phyloP scores from a whole-genome alignment of 1,140 invertebrate species.

The Pemphigus obesinymphae region DNA sequence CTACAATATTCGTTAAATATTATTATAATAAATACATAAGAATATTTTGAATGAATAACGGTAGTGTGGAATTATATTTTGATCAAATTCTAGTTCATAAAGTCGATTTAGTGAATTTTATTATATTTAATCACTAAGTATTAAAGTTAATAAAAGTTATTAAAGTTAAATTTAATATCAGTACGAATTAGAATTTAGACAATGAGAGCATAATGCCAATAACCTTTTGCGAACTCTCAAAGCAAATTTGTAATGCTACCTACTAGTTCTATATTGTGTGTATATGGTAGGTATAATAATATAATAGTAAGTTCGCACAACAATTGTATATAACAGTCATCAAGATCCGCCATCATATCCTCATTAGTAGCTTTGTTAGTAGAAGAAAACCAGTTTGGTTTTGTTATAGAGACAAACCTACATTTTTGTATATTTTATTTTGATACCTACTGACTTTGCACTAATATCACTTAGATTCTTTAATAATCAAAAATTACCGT shows the following conservation, averaged over 20 bases:
- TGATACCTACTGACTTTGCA: neutral
- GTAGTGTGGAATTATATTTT: too few species aligned
- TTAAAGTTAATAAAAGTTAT: too few species aligned
- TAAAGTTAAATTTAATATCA: too few species aligned
- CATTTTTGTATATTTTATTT: neutral
- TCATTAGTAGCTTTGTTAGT: neutral
- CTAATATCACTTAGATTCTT: too few species aligned
- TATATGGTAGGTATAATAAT: neutral
- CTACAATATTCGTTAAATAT: too few species aligned
- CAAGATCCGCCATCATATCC: neutral
- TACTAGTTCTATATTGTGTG: neutral
- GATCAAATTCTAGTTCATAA: too few species aligned
- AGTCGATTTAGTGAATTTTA: too few species aligned
- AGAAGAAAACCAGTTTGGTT: constrained; percentile 1
- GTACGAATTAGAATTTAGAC: too few species aligned
- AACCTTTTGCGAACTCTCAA: neutral
- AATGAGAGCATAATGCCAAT: neutral
- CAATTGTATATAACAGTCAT: neutral
- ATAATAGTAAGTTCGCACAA: neutral
- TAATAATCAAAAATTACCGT: too few species aligned
- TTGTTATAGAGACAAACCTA: neutral
- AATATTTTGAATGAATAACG: too few species aligned
- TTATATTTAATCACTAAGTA: too few species aligned
- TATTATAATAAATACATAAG: too few species aligned
- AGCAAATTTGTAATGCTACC: neutral